phyloP scores from a whole-genome alignment of 92 coral and sea anemone species.

The Pocillopora grandis region DNA sequence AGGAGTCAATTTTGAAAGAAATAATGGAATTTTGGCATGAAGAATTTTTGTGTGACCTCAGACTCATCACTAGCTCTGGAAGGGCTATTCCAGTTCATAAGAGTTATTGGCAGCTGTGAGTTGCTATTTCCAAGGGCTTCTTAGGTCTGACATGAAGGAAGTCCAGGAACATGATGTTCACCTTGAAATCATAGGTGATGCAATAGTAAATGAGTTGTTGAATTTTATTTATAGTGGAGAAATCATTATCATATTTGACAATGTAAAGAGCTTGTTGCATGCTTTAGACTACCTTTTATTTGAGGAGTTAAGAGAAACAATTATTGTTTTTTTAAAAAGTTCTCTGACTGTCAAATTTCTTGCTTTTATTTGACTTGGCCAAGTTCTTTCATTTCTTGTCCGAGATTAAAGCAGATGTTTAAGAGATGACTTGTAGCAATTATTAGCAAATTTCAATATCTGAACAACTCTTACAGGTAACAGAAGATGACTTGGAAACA shows the following conservation, averaged over 20 bases:
- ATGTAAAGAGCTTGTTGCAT: slow-evolving; percentile 43
- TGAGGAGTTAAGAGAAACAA: slow-evolving; percentile 45
- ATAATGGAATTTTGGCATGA: slow-evolving; percentile 23
- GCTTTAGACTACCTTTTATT: slow-evolving; percentile 52
- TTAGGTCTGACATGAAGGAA: slow-evolving; percentile 60
- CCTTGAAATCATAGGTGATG: slow-evolving; percentile 48
- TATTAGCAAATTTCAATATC: slow-evolving; percentile 44
- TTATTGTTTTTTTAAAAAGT: slow-evolving; percentile 47
- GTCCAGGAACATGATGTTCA: slow-evolving; percentile 48
- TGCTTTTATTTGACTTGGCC: slow-evolving; percentile 34
- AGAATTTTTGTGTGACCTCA: slow-evolving; percentile 56
- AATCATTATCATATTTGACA: slow-evolving; percentile 43
- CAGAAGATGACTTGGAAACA: slow-evolving; percentile 42
- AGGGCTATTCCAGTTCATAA: slow-evolving; percentile 48
- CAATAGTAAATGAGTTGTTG: slow-evolving; percentile 41
- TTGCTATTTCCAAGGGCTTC: slow-evolving; percentile 57
- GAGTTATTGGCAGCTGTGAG: slow-evolving; percentile 57
- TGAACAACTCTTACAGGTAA: slow-evolving; percentile 40
- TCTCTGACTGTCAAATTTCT: slow-evolving; percentile 41
- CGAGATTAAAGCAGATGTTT: slow-evolving; percentile 35
- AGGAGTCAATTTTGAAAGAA: slow-evolving; percentile 12
- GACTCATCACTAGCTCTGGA: slow-evolving; percentile 33
- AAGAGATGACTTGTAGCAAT: slow-evolving; percentile 37
- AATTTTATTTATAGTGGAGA: slow-evolving; percentile 52
- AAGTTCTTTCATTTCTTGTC: slow-evolving; percentile 41